phyloP scores from a whole-genome alignment of 2,113 vertebrate genomes.

The Plestiodon gilberti region DNA sequence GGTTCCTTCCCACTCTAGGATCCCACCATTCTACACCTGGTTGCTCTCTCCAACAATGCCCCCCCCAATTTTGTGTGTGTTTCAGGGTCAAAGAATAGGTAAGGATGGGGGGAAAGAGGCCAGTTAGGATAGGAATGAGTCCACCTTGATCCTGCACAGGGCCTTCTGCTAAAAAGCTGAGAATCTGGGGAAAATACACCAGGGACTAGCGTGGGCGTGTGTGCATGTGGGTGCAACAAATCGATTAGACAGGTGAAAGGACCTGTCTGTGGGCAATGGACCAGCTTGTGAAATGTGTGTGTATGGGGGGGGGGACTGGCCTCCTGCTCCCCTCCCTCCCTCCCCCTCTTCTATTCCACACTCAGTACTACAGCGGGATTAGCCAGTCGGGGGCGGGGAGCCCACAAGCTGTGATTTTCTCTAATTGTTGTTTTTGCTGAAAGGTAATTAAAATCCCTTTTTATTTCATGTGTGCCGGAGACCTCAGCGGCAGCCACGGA shows the following conservation, averaged over 20 bases:
- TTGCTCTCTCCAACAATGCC: background rate
- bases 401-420: constrained; percentile 78
- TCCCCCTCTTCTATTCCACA: background rate
- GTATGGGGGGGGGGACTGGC: background rate
- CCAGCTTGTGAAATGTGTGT: background rate
- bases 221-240: background rate
- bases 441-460: constrained; percentile 88
- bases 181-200: background rate
- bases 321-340: background rate
- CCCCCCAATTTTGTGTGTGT: background rate
- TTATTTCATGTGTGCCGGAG: constrained; percentile 74
- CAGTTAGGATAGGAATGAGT: background rate
- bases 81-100: background rate
- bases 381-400: constrained; percentile 24
- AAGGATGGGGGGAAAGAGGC: background rate
- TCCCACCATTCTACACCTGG: no score
- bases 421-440: constrained; percentile 87
- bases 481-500: constrained; percentile 56
- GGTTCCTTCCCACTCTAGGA: no score
- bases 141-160: background rate
- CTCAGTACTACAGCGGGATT: background rate
- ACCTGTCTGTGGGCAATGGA: background rate
- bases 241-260: background rate
- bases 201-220: background rate
- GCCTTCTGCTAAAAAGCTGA: no score